Evolutionary conservation across 2,888 invertebrate genomes (phyloP), one percentile per base, ranked within the genome.

Genomic region (Platerodrilus igneus): DNA sequence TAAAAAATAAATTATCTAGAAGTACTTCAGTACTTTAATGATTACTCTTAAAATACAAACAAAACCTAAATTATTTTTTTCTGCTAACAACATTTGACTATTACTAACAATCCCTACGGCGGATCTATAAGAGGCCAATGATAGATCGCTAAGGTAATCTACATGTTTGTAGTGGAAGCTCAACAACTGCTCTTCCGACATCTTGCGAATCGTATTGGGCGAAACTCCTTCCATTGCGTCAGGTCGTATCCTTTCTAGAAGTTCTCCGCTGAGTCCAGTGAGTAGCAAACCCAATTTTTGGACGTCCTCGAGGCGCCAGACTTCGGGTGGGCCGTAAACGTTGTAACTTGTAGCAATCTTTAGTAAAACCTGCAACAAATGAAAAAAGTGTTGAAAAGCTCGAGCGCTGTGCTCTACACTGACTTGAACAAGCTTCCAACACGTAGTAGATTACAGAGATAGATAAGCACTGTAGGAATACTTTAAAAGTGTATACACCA

Each of bases 291-390:
- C 33, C 10, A 39, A 2, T 13, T 16, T 20, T 21, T 34, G 5
- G 3, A 18, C 18, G 16, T 33, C 6, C 1, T 7, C 7, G 4
- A 15, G 8, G 13, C 6, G 26, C 39, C 39, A 39, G 18, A 16
- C 34, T 34, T 39, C 33, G n/a, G 39, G 39, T 3, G 39, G 39
- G 4, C 39, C 39, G 20, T 20, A 34, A 10, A 13, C 18, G 7
- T 22, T 20, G 11, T 17, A 13, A 10, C 6, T 10, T 28, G 34
- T 34, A 3, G 34, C 22, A n/a, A n/a, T 22, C 9, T 27, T 8
- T 7, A 39, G 16, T 6, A 39, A 17, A 17, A 22, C 22, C 39
- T 39, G 13, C n/a, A n/a, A n/a, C n/a, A n/a, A n/a, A n/a, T n/a
- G n/a, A n/a, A n/a, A n/a, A n/a, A n/a, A n/a, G n/a, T n/a, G n/a